phyloP scores from a whole-genome alignment of 2,797 vertebrate species.

The Platyrinchus mystaceus region DNA sequence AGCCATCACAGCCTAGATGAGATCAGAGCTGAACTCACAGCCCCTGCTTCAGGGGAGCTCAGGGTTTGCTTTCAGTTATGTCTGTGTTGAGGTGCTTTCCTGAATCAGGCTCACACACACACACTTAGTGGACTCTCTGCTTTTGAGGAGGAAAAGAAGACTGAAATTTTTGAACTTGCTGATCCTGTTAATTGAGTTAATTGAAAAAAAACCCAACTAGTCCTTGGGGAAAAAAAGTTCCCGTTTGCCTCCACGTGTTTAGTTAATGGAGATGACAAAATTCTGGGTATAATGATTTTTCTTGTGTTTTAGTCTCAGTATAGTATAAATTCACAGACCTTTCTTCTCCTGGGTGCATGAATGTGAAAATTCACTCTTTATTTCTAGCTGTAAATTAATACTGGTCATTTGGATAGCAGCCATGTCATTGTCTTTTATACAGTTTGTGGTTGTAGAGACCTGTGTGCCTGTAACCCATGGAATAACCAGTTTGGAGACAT shows the following conservation, averaged over 20 bases:
- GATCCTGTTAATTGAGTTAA: accelerated
- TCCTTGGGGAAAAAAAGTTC: neutral
- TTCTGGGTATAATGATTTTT: neutral
- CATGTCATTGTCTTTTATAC: neutral
- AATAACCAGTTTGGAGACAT: neutral
- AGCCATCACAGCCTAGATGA: slow-evolving; percentile 1
- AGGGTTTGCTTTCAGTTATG: neutral
- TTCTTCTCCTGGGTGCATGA: neutral
- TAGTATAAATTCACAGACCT: neutral
- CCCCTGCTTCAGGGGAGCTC: neutral
- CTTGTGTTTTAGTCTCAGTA: neutral
- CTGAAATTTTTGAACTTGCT: neutral
- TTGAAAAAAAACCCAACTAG: neutral
- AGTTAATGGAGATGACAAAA: neutral
- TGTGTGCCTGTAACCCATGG: neutral
- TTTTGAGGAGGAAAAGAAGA: neutral
- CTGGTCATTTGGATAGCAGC: neutral
- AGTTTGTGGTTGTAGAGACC: neutral
- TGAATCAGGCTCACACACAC: neutral
- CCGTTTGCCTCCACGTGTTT: neutral
- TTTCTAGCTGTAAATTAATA: neutral
- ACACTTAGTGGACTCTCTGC: neutral
- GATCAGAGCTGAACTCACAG: slow-evolving; percentile 20
- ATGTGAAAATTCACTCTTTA: neutral
- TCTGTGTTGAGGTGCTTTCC: neutral